A percentile compares a stretch with the other conserved stretches of the same genome.
Evolutionary conservation across 1,140 invertebrate species (phyloP).

Genomic region (Euschistus heros): DNA sequence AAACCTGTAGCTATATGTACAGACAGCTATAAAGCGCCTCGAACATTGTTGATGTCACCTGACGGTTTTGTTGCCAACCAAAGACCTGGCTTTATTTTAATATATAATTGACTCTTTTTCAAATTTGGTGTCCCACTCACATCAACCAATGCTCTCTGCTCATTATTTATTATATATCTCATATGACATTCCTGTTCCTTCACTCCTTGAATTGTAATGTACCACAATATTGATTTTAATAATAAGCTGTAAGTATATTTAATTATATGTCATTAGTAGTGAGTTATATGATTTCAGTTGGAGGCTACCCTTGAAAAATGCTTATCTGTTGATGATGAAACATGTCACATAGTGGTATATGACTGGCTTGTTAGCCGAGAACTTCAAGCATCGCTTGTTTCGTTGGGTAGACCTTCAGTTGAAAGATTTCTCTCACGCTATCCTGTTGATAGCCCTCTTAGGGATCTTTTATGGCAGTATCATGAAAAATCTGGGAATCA

Average conservation of each 20-base stretch:
- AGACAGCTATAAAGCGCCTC: too few species aligned
- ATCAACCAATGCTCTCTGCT: too few species aligned
- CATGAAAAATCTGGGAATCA: slow-evolving; percentile 89
- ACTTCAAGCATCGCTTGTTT: slow-evolving; percentile 62
- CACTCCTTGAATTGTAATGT: background rate
- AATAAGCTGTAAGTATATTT: background rate
- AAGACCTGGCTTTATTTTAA: too few species aligned
- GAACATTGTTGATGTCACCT: too few species aligned
- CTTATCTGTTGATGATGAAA: slow-evolving; percentile 52
- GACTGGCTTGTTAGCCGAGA: slow-evolving; percentile 83
- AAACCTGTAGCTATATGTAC: too few species aligned
- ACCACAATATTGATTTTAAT: background rate
- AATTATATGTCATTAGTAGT: background rate
- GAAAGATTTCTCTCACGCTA: slow-evolving; percentile 30
- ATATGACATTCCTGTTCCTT: too few species aligned
- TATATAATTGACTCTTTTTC: too few species aligned
- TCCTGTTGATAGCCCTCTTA: slow-evolving; percentile 24
- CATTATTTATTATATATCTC: too few species aligned
- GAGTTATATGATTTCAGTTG: slow-evolving; percentile 15
- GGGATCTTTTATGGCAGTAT: slow-evolving; percentile 88
- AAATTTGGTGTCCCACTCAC: too few species aligned
- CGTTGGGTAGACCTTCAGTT: slow-evolving; percentile 65
- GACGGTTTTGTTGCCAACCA: too few species aligned
- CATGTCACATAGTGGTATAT: slow-evolving; percentile 82
- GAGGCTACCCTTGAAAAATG: slow-evolving; percentile 25